Evolutionary conservation across 2,797 vertebrate species (phyloP).

Genomic region (Anolis apletophallus): DNA sequence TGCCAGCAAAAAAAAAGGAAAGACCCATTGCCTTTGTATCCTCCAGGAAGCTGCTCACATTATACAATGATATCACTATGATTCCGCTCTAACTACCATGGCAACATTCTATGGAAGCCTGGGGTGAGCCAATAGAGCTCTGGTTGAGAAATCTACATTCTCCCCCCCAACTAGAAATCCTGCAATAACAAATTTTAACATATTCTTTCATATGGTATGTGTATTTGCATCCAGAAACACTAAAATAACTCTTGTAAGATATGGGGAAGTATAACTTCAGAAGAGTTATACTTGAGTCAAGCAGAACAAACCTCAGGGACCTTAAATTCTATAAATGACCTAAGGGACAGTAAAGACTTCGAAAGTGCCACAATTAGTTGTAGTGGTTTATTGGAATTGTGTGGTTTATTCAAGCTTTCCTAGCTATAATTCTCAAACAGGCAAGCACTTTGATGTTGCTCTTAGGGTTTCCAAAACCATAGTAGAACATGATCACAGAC

Average conservation of each 20-base stretch:
- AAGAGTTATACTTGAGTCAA: background rate
- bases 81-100: too few species aligned
- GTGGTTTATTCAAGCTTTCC: background rate
- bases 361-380: background rate
- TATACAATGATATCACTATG: too few species aligned
- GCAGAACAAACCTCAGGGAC: background rate
- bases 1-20: too few species aligned
- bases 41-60: too few species aligned
- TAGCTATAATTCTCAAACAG: background rate
- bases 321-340: background rate
- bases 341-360: background rate
- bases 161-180: too few species aligned
- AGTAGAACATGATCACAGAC: background rate
- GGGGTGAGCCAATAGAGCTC: too few species aligned
- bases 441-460: background rate
- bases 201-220: background rate
- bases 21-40: too few species aligned
- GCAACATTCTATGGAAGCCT: too few species aligned
- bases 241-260: background rate
- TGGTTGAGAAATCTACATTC: too few species aligned
- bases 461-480: background rate
- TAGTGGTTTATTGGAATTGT: background rate
- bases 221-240: background rate
- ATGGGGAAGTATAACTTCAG: background rate
- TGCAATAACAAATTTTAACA: too few species aligned